Evolutionary conservation across 2,797 vertebrate genomes (phyloP), one percentile per base, ranked within the genome.

Genomic region (Chelon auratus): DNA sequence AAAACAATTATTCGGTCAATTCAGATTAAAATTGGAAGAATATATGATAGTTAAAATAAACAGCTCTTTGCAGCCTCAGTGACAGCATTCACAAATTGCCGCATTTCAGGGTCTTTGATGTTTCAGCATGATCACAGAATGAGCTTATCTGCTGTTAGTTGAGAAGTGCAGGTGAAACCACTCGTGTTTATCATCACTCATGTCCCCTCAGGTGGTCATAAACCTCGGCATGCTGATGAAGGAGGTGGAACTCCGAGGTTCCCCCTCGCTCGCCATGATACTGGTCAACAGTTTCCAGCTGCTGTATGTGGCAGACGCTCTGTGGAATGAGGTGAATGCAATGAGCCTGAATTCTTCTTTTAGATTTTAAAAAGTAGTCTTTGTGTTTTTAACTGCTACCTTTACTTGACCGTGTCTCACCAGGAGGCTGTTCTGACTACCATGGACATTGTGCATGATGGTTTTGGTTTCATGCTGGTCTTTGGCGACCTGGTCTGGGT

Each of bases 401-500:
- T 56, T 15, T 43, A 18, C 12, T 20, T 62, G 18, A 4, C 22
- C 62, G 45, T 72, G 33, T 61, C 7, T 24, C 50, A 62, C 66
- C 90, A 97, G 97, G 97, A 97, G 78, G 96, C 96, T 0, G 77
- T 97, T 51, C 93, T 98, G 50, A 97, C 95, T 37, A 97, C 97
- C 57, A 97, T 98, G 96, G 97, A 98, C 85, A 97, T 98, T 11
- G 94, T 94, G 4, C 96, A 96, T 0, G 96, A 97, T 0, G 97
- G 97, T 3, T 97, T 97, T 64, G 97, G 97, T 52, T 97, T 98
- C 86, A 97, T 98, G 97, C 68, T 97, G 89, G 96, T 93, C 3
- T 98, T 97, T 4, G 97, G 97, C n/a, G 95, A 97, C 87, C 85
- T 98, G 64, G 93, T 93, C 12, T 98, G 97, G 97, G 96, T 97